Evolutionary conservation across 2,113 vertebrate genomes (phyloP).

Genomic region (Sphaerodactylus townsendi): DNA sequence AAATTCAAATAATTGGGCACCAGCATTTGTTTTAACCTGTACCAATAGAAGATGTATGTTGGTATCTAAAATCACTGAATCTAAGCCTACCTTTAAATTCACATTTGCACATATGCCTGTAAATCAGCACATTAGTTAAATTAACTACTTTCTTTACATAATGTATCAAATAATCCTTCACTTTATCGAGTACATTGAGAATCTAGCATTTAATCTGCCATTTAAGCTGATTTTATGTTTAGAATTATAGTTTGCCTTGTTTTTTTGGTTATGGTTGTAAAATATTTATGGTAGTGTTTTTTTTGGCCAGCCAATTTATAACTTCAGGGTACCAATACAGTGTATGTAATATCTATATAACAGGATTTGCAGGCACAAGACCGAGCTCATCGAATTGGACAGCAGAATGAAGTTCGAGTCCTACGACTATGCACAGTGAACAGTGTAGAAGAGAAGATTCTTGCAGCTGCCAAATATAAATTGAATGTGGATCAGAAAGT

Average conservation of each 20-base stretch:
- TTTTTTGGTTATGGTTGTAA: neutral
- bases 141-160: neutral
- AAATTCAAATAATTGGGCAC: neutral
- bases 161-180: neutral
- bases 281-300: neutral
- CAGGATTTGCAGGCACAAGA: constrained; percentile 91
- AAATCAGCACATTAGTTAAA: neutral
- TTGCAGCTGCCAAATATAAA: constrained; percentile 89
- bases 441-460: constrained; percentile 91
- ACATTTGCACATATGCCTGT: neutral
- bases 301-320: neutral
- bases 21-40: neutral
- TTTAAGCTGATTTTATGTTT: neutral
- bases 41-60: neutral
- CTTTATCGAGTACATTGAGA: neutral
- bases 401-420: constrained; percentile 89
- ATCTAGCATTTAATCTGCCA: neutral
- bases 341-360: neutral
- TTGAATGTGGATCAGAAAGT: constrained; percentile 91
- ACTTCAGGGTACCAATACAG: neutral
- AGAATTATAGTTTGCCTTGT: neutral
- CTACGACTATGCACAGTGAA: constrained; percentile 88
- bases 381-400: constrained; percentile 87
- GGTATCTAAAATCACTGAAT: neutral
- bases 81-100: neutral